phyloP scores from a whole-genome alignment of 2,797 vertebrate genomes.

The Staurois parvus region DNA sequence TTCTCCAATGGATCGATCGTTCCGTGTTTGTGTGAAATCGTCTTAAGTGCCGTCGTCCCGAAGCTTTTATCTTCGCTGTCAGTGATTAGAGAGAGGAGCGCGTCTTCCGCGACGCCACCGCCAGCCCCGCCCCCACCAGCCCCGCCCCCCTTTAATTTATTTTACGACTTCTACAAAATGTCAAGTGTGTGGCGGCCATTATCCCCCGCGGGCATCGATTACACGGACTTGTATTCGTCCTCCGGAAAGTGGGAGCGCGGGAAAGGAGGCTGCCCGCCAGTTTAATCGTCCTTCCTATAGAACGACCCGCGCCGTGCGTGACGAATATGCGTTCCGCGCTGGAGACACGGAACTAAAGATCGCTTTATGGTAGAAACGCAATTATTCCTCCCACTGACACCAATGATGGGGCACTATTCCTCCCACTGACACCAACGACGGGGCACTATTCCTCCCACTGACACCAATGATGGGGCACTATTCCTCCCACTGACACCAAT shows the following conservation, averaged over 20 bases:
- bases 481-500: too few relatives aligned
- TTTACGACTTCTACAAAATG: conserved; percentile 86
- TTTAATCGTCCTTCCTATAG: too few relatives aligned
- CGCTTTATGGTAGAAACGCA: not conserved
- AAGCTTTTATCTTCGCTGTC: conserved; percentile 87
- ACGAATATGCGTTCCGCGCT: not conserved
- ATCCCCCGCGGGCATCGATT: conserved; percentile 87
- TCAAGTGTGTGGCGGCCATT: conserved; percentile 84
- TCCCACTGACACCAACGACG: too few relatives aligned
- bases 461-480: too few relatives aligned
- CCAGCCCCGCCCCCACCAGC: conserved; percentile 83
- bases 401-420: too few relatives aligned
- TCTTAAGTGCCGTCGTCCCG: conserved; percentile 90
- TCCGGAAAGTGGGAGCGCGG: conserved; percentile 71
- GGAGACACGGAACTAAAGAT: conserved; percentile 12
- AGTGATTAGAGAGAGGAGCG: conserved; percentile 84
- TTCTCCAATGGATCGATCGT: conserved; percentile 89
- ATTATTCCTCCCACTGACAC: too few relatives aligned
- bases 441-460: too few relatives aligned
- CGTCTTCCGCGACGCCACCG: conserved; percentile 80
- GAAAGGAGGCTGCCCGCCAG: not conserved
- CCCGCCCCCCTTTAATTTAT: conserved; percentile 87
- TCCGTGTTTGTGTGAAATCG: conserved; percentile 86
- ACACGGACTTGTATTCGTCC: conserved; percentile 89
- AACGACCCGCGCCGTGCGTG: conserved; percentile 6